A percentile compares a stretch with the other conserved stretches of the same genome.
phyloP scores from a whole-genome alignment of 2,797 vertebrate species.

The Enteromius unitaeniatus region DNA sequence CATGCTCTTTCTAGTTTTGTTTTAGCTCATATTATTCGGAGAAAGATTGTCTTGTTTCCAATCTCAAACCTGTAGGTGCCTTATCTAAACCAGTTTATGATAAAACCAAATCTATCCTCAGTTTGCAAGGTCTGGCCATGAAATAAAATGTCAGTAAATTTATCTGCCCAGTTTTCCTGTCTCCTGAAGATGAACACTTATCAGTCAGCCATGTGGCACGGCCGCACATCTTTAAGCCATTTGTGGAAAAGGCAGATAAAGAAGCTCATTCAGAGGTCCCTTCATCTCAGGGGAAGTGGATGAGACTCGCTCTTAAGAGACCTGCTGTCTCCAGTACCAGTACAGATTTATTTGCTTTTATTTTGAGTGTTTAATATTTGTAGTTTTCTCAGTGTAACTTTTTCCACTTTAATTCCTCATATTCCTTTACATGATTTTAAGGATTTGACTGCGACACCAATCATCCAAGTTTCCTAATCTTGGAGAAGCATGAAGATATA shows the following conservation, averaged over 20 bases:
- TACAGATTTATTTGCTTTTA: too few species aligned
- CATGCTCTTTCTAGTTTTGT: not conserved
- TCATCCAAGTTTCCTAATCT: not conserved
- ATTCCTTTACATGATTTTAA: not conserved
- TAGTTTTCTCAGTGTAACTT: not conserved
- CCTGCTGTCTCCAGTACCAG: not conserved
- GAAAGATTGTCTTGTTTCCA: slow-evolving; percentile 30
- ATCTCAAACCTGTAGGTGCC: slow-evolving; percentile 38
- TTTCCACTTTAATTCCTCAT: not conserved
- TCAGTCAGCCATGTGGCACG: slow-evolving; percentile 43
- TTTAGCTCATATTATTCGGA: slow-evolving; percentile 7
- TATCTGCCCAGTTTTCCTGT: slow-evolving; percentile 57
- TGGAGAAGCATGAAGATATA: not conserved
- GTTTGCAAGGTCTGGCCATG: slow-evolving; percentile 55
- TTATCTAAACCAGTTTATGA: slow-evolving; percentile 60
- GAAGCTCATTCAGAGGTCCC: slow-evolving; percentile 50
- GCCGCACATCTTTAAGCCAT: slow-evolving; percentile 64
- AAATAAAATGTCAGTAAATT: slow-evolving; percentile 57
- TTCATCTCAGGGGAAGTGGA: slow-evolving; percentile 45
- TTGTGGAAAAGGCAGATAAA: slow-evolving; percentile 60
- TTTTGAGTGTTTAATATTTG: not conserved
- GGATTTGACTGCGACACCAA: not conserved
- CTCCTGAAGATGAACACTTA: slow-evolving; percentile 52
- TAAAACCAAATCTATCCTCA: slow-evolving; percentile 55
- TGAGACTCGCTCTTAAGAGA: slow-evolving; percentile 39